Evolutionary conservation across 1,140 invertebrate species (phyloP), one percentile per base, ranked within the genome.

Genomic region (Drosophila malerkotliana): DNA sequence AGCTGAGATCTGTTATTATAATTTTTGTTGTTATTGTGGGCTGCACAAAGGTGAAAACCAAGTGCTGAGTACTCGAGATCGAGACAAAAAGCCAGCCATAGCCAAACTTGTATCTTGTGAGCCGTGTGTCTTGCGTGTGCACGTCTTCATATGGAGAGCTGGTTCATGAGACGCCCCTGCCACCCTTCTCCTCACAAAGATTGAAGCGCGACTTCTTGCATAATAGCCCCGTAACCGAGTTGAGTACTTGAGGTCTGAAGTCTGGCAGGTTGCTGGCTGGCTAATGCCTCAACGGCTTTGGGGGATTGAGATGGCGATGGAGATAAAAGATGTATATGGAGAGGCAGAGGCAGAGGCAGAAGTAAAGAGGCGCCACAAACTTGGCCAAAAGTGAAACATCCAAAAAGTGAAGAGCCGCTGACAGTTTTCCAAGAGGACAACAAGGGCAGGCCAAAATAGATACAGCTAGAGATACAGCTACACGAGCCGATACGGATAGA

Each of bases 121-220:
- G 49, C 41, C 8, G n/a, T 64, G 52, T 62, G 49, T 61, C 69
- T 72, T 73, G 71, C 51, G 69, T 73, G 58, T 66, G 51, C 71
- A 59, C 52, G 58, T 74, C 54, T 73, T 58, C 47, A 56, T 72
- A 85, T 85, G 83, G 83, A 87, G 72, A 80, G 68, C 72, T 80
- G 79, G 71, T 73, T 87, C 64, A 77, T 81, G 77, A 64, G 78
- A 61, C 52, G 54, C 30, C 39, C 30, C 34, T 55, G 67, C 56
- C 24, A 14, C 56, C n/a, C 28, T 9, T 21, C 44, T 15, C 44
- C 18, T 26, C 56, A 24, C 15, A 48, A 67, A 72, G 77, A 76
- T 58, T 68, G 61, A 68, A 69, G 44, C 62, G 66, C 83, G 75
- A 82, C 83, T 87, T 87, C 82, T 87, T 87, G 82, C 82, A 87